Conservation (phyloP, 2,113 vertebrate species). For the Epinephelus lanceolatus region DNA sequence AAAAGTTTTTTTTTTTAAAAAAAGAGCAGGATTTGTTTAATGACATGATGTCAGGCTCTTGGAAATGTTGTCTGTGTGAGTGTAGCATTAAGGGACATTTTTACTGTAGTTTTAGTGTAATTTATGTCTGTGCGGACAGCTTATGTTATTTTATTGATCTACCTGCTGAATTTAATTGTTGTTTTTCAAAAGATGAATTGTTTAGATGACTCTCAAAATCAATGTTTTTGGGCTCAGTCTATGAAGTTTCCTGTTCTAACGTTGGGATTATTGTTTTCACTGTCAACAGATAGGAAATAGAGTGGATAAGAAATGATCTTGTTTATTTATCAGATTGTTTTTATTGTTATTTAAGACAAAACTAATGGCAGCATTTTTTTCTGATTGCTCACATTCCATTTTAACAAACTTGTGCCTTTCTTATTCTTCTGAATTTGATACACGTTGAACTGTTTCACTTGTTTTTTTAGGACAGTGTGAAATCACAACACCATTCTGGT, state of each 20-base stretch:
- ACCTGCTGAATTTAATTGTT: not conserved
- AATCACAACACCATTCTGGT: not conserved
- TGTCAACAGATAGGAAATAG: not conserved
- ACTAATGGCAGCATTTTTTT: slow-evolving; percentile 38
- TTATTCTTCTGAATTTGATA: not conserved
- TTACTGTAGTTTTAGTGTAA: not conserved
- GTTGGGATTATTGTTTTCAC: not conserved
- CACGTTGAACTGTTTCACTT: not conserved
- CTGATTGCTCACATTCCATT: slow-evolving; percentile 47
- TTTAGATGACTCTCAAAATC: not conserved
- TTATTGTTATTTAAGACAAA: slow-evolving; percentile 28
- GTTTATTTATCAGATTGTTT: slow-evolving; percentile 12
- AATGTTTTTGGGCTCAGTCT: not conserved
- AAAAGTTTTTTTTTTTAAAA: not conserved
- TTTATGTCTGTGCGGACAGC: not conserved
- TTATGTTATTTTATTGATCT: not conserved
- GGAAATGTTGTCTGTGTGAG: not conserved
- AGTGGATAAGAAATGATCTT: not conserved
- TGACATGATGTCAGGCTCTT: not conserved
- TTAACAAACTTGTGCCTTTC: slow-evolving; percentile 4
- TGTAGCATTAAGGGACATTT: not conserved
- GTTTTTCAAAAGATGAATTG: not conserved
- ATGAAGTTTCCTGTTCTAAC: slow-evolving; percentile 1
- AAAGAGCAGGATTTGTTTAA: not conserved
- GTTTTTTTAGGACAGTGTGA: not conserved